Percentiles rank a stretch among this genome's conserved stretches.
Conservation (phyloP, 2,113 vertebrate genomes). For the Cyprinodon variegatus region DNA sequence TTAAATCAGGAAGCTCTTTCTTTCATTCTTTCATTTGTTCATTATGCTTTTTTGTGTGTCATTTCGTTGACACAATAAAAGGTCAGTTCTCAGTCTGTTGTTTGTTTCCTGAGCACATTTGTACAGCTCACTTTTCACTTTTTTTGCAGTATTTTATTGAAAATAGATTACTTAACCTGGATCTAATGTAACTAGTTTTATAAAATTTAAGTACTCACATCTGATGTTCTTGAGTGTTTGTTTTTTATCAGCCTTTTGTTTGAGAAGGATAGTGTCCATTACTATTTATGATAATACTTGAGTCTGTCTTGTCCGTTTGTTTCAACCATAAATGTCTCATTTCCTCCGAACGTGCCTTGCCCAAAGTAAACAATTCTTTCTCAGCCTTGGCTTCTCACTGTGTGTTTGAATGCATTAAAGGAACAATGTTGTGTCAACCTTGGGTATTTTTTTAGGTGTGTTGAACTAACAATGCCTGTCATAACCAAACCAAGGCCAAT, state of each 20-base stretch:
- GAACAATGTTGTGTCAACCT: conserved; percentile 64
- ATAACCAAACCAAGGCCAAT: conserved; percentile 43
- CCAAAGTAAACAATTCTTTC: conserved; percentile 61
- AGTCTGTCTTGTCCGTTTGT: conserved; percentile 33
- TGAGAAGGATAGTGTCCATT: neutral
- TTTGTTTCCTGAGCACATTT: conserved; percentile 45
- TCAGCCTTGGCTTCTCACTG: conserved; percentile 39
- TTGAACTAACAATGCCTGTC: conserved; percentile 35
- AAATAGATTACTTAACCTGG: conserved; percentile 55
- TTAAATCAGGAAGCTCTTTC: conserved; percentile 64
- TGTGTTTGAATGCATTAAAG: conserved; percentile 33
- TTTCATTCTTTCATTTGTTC: conserved; percentile 21
- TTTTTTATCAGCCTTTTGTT: neutral
- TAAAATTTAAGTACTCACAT: conserved; percentile 70
- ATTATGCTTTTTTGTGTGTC: conserved; percentile 13
- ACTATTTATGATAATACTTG: conserved; percentile 2
- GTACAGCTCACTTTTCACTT: conserved; percentile 70
- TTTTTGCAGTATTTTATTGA: conserved; percentile 63
- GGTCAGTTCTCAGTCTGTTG: neutral
- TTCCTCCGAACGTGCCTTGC: conserved; percentile 57
- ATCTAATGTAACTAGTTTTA: conserved; percentile 78
- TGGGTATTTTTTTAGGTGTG: conserved; percentile 55
- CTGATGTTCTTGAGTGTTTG: neutral
- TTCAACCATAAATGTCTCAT: conserved; percentile 16
- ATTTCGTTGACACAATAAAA: conserved; percentile 33